Evolutionary conservation across 1,140 invertebrate species (phyloP).

Genomic region (Neotoxoptera formosana): DNA sequence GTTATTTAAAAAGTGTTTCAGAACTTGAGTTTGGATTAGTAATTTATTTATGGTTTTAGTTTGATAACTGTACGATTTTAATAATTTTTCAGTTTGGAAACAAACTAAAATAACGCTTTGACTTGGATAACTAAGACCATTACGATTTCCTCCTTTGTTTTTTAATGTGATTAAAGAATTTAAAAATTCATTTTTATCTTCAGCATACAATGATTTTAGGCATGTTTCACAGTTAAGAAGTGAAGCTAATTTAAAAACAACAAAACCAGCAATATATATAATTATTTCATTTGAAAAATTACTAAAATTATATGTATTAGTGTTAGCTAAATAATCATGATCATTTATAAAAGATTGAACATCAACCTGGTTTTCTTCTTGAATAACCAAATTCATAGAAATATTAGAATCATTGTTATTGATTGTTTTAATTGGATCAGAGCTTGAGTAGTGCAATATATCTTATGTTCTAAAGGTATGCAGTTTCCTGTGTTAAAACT

Average conservation of each 20-base stretch:
- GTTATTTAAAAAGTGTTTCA: not conserved
- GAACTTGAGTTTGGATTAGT: not conserved
- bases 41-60: not conserved
- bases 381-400: not conserved
- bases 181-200: not conserved
- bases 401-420: too few relatives aligned
- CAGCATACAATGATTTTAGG: not conserved
- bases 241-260: not conserved
- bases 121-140: not conserved
- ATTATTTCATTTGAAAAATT: not conserved
- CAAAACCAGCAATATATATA: constrained; percentile 9
- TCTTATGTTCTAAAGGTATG: too few relatives aligned
- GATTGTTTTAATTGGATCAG: too few relatives aligned
- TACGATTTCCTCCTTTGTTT: not conserved
- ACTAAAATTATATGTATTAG: not conserved
- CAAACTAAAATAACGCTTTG: not conserved
- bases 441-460: too few relatives aligned
- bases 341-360: not conserved
- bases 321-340: not conserved
- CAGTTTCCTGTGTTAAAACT: too few relatives aligned
- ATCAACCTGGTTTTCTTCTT: not conserved
- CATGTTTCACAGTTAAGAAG: not conserved
- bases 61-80: not conserved
- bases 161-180: not conserved
- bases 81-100: not conserved